Base-by-base conservation (phyloP, 2,113 vertebrate species). In the Malurus melanocephalus region DNA sequence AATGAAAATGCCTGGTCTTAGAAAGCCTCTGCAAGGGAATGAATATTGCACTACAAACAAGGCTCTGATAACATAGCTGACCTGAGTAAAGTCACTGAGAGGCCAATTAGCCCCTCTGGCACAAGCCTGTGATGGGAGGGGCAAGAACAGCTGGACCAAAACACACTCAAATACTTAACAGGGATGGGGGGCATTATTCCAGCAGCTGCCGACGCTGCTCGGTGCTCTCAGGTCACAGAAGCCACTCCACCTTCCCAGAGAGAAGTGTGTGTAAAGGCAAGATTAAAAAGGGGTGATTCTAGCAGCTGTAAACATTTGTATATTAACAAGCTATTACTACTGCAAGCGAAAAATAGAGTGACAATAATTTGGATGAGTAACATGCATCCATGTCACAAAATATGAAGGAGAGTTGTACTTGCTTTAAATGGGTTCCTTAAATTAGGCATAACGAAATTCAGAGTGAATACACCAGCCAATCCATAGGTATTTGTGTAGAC, bases 401-500 rank as follows among this genome's bases (percentile, higher is more conserved):
- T 65, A 92, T 2, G 51, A 82, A 79, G 52, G 8, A 53, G 22
- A 68, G 11, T 56, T 53, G 51, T 38, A 65, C 66, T 75, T 88
- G 57, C 48, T 91, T 52, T 46, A 90, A 91, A 91, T 65, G 73
- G 52, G 17, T 76, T 83, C 56, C 77, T 80, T 88, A 81, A 88
- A 91, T 64, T 75, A 91, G 59, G 33, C 59, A 42, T 86, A 92
- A 92, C 23, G 5, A 84, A 92, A 95, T 93, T 84, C 93, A 75
- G 73, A 92, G 76, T 65, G 83, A 92, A 72, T 57, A 75, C 55
- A 78, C 51, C 65, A 89, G 83, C 59, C 83, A 80, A 71, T 75
- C 65, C 69, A 65, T 14, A 79, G 73, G 71, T 87, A 65, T 42
- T 85, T 80, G 42, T 78, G 76, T 27, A 89, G 85, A 83, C 49